These are phyloP conservation scores for Chesias legatella DNA, from an alignment of 2,888 invertebrate genomes.

Conservation along the genomic window DNA sequence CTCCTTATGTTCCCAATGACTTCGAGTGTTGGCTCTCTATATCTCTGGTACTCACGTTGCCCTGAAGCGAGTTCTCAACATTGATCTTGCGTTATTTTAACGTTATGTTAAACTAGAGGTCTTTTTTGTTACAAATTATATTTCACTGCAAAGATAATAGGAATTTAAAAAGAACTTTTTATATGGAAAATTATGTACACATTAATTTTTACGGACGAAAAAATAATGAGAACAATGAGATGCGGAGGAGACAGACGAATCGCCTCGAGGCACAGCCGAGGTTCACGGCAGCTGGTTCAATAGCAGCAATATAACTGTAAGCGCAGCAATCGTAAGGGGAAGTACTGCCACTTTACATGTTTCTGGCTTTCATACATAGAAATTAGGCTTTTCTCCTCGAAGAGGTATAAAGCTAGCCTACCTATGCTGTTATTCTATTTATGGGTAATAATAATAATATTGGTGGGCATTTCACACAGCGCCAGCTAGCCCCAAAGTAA, in stretches of 20 bases:
- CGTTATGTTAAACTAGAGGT: constrained; percentile 13
- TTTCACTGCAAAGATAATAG: constrained; percentile 17
- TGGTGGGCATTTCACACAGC: no score
- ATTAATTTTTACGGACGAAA: constrained; percentile 23
- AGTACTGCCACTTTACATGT: no score
- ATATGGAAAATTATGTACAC: constrained; percentile 15
- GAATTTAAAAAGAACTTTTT: constrained; percentile 14
- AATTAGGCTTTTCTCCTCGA: no score
- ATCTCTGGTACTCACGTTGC: not conserved
- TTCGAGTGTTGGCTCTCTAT: no score
- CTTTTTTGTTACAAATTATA: constrained; percentile 17
- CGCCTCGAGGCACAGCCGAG: constrained; percentile 1
- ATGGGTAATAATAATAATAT: no score
- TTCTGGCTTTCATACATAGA: no score
- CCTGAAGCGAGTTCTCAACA: not conserved
- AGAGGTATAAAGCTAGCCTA: no score
- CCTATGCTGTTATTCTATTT: no score
- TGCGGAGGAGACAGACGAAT: constrained; percentile 14
- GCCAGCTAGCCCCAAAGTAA: no score
- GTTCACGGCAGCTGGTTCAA: not conserved
- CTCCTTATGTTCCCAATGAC: no score
- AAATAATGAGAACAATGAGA: constrained; percentile 21
- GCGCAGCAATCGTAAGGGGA: not conserved
- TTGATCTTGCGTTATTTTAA: constrained; percentile 13
- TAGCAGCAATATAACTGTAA: not conserved